Base-by-base conservation (phyloP, 2,888 invertebrate genomes). In the Dusona sp. region DNA sequence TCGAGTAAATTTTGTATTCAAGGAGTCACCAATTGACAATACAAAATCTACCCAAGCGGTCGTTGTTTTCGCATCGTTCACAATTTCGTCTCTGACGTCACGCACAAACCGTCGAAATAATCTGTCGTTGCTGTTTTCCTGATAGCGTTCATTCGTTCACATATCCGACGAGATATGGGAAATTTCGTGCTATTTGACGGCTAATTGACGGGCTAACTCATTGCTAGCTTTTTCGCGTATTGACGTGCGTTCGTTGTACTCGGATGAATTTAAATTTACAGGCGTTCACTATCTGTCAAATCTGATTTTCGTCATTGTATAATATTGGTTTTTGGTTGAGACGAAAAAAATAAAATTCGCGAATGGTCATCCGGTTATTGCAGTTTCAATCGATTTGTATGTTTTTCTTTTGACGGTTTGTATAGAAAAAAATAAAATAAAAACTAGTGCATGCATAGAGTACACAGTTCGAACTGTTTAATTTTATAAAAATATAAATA, bases 181-280 rank as follows among this genome's bases (percentile, higher is more conserved):
- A 64, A 64, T 75, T 54, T 74, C 16, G 29, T 29, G 64, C 22
- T 25, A 9, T 77, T 65, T 65, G 51, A 65, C 48, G 45, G 72
- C 16, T 61, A 80, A 65, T 80, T 65, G 80, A 73, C 73, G 72
- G 9, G 22, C 64, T 25, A 22, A 33, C 25, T 73, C 42, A 25
- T 38, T 42, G 42, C 42, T 16, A 36, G 67, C 65, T 51, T 67
- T 73, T 74, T 22, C 42, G 38, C 29, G 38, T 38, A 48, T 54
- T 16, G 42, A 16, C 42, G 8, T 29, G 42, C 67, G 36, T 70
- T 13, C 38, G 4, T 1, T 33, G 16, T n/a, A 45, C 6, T 25
- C n/a, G 61, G 11, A 11, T 8, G 42, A 70, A 70, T 70, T 77
- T 25, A 48, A 77, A 61, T 70, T 64, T 48, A 64, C 70, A 70